These are phyloP conservation scores for Sussaba pulchella DNA, from an alignment of 2,888 invertebrate species.

Conservation along the genomic window DNA sequence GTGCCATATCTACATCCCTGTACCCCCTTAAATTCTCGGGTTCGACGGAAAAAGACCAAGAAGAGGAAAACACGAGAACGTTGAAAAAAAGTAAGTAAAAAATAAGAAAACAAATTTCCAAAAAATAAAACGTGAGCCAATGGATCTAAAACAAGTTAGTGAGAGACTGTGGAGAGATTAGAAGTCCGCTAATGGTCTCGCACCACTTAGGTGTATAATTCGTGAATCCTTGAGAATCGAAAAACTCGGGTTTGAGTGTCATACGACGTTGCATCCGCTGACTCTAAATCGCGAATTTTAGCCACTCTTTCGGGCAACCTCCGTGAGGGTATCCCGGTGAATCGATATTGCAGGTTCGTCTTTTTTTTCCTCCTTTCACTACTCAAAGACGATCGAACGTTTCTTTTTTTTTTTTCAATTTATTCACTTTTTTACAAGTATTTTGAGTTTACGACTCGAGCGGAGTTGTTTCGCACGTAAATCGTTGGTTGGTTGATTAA, in stretches of 20 bases:
- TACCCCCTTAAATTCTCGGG: conserved; percentile 30
- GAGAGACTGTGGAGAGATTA: conserved; percentile 61
- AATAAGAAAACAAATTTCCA: not conserved
- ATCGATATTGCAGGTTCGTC: conserved; percentile 44
- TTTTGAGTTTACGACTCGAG: conserved; percentile 46
- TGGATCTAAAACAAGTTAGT: conserved; percentile 57
- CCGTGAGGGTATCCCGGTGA: conserved; percentile 13
- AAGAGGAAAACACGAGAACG: conserved; percentile 21
- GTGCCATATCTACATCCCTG: conserved; percentile 15
- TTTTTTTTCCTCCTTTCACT: conserved; percentile 16
- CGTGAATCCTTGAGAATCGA: conserved; percentile 5
- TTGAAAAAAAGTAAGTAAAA: not conserved
- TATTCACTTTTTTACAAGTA: conserved; percentile 42
- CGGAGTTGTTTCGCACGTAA: conserved; percentile 62
- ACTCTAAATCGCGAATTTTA: conserved; percentile 50
- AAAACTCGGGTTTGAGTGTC: not conserved
- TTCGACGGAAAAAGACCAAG: conserved; percentile 17
- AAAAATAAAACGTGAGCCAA: conserved; percentile 46
- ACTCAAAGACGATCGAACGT: conserved; percentile 45
- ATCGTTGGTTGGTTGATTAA: conserved; percentile 44
- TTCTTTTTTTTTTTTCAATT: no score
- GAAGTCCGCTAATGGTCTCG: conserved; percentile 62
- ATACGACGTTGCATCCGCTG: conserved; percentile 8
- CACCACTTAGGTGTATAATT: conserved; percentile 50
- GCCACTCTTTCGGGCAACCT: conserved; percentile 29